These are phyloP conservation scores for Eulemur macaco DNA, from an alignment of 2,113 vertebrate genomes.

Conservation along the genomic window DNA sequence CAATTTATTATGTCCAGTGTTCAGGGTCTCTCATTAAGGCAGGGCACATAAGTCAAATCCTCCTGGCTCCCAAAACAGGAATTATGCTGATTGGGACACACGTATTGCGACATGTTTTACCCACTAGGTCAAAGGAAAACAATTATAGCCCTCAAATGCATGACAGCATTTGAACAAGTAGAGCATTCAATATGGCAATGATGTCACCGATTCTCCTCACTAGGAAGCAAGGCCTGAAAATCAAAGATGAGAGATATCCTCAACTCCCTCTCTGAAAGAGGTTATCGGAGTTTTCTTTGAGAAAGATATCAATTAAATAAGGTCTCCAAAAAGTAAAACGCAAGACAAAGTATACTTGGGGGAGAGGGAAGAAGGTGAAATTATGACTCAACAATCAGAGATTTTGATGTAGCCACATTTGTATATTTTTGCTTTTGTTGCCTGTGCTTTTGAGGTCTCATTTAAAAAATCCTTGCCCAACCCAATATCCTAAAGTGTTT, in stretches of 20 bases:
- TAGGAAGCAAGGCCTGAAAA: not conserved
- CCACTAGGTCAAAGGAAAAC: not conserved
- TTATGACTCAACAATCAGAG: not conserved
- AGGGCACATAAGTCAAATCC: constrained; percentile 18
- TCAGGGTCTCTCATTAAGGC: constrained; percentile 61
- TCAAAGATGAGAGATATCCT: not conserved
- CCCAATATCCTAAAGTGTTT: not conserved
- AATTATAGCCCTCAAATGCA: not conserved
- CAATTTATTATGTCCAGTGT: constrained; percentile 52
- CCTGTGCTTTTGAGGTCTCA: not conserved
- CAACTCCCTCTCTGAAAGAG: not conserved
- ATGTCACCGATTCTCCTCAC: not conserved
- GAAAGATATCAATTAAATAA: not conserved
- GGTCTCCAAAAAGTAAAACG: not conserved
- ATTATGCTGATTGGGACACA: not conserved
- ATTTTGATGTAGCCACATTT: not conserved
- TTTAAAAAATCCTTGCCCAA: not conserved
- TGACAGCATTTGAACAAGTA: not conserved
- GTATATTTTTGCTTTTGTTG: not conserved
- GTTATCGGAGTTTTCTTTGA: not conserved
- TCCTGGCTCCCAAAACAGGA: not conserved
- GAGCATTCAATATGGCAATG: not conserved
- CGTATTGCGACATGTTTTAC: not conserved
- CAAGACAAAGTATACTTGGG: not conserved
- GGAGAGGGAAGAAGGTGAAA: not conserved